These are phyloP conservation scores for Fistularia tabacaria DNA, from an alignment of 2,797 vertebrate species.

Conservation along the genomic window DNA sequence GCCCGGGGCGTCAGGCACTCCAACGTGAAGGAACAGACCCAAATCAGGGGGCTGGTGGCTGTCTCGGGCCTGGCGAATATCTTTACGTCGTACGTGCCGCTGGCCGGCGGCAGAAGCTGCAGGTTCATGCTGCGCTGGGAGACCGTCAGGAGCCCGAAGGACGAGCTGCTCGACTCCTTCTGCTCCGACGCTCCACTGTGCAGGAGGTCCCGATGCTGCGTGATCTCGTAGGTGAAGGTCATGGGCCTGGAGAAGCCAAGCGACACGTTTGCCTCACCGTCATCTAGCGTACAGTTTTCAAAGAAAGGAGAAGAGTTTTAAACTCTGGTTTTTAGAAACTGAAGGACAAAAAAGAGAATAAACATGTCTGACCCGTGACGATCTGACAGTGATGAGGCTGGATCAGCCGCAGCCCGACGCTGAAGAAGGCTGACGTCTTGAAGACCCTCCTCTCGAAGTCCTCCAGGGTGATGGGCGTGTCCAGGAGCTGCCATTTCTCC, in stretches of 20 bases:
- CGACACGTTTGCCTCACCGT: slow-evolving; percentile 72
- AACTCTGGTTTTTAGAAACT: no score
- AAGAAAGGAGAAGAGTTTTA: not conserved
- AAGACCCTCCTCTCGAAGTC: slow-evolving; percentile 78
- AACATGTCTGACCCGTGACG: slow-evolving; percentile 65
- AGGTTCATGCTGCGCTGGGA: slow-evolving; percentile 71
- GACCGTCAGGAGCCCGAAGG: slow-evolving; percentile 68
- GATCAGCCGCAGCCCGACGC: slow-evolving; percentile 70
- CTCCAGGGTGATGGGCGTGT: slow-evolving; percentile 53
- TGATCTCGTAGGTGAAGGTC: slow-evolving; percentile 79
- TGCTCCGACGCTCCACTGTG: slow-evolving; percentile 55
- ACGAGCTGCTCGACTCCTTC: slow-evolving; percentile 46
- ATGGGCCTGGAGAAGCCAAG: slow-evolving; percentile 64
- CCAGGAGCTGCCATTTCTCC: slow-evolving; percentile 79
- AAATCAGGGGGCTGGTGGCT: slow-evolving; percentile 55
- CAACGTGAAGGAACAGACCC: slow-evolving; percentile 81
- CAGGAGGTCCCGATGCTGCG: slow-evolving; percentile 61
- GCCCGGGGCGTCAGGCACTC: slow-evolving; percentile 60
- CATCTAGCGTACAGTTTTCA: slow-evolving; percentile 56
- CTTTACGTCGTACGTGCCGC: slow-evolving; percentile 75
- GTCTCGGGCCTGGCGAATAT: slow-evolving; percentile 71
- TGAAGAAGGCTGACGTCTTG: slow-evolving; percentile 81
- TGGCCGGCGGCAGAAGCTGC: slow-evolving; percentile 67
- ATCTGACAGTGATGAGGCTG: slow-evolving; percentile 73
- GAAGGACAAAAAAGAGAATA: not conserved